Evolutionary conservation across 1,140 invertebrate genomes (phyloP).

Genomic region (Drosophila virilis): DNA sequence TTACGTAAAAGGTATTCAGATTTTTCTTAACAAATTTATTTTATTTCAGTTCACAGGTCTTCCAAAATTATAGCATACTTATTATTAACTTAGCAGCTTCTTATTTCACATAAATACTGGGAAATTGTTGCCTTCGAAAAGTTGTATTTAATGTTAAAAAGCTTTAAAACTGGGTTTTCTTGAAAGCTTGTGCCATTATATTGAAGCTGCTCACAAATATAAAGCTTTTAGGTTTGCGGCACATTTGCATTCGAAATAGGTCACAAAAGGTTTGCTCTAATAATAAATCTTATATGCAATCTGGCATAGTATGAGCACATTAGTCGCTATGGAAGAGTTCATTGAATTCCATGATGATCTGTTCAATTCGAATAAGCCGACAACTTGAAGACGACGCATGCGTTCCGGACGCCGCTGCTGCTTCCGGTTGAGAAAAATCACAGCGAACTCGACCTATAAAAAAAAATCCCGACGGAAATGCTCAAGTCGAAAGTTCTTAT

Average conservation of each 20-base stretch:
- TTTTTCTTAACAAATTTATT: too few relatives aligned
- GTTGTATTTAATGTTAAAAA: neutral
- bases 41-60: too few relatives aligned
- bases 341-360: slow-evolving; percentile 14
- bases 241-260: neutral
- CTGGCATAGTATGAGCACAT: slow-evolving; percentile 61
- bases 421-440: slow-evolving; percentile 39
- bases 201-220: neutral
- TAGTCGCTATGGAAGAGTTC: slow-evolving; percentile 36
- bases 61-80: too few relatives aligned
- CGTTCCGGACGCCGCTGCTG: slow-evolving; percentile 41
- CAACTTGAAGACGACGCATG: slow-evolving; percentile 46
- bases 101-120: slow-evolving; percentile 8
- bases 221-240: neutral
- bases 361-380: slow-evolving; percentile 58
- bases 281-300: slow-evolving; percentile 68
- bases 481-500: too few relatives aligned
- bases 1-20: too few relatives aligned
- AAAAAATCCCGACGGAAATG: too few relatives aligned
- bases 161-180: neutral
- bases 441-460: slow-evolving; percentile 51
- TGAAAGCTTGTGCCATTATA: neutral
- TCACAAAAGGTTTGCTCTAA: neutral
- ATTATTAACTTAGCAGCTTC: neutral
- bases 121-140: neutral